Percentiles rank a stretch among this genome's conserved stretches.
Conservation (phyloP, 2,113 vertebrate genomes). For the Myiagra hebetior region DNA sequence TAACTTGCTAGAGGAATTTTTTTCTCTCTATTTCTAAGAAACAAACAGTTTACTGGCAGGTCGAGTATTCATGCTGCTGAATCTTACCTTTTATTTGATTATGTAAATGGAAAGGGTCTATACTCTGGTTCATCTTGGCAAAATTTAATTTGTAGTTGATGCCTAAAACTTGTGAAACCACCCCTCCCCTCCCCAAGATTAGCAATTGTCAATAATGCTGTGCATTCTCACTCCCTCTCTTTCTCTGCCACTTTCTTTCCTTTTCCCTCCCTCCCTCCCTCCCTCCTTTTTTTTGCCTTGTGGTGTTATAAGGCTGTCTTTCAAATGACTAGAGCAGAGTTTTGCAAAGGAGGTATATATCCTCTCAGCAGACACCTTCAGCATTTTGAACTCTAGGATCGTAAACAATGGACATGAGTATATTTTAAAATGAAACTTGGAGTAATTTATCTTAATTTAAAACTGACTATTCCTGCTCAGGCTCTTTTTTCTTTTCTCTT, state of each 20-base stretch:
- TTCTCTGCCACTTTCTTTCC: neutral
- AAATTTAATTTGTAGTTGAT: slow-evolving; percentile 48
- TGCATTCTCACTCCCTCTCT: neutral
- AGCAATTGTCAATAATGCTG: neutral
- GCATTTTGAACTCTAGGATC: slow-evolving; percentile 39
- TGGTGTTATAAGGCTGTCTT: slow-evolving; percentile 20
- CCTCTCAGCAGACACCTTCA: neutral
- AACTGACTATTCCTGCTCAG: slow-evolving; percentile 18
- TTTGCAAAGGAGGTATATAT: neutral
- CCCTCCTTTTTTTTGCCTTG: neutral
- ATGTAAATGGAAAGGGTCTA: slow-evolving; percentile 18
- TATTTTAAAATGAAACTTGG: slow-evolving; percentile 39
- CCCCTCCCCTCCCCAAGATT: neutral
- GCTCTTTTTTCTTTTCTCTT: neutral
- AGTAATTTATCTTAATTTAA: slow-evolving; percentile 64
- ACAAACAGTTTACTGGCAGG: slow-evolving; percentile 8
- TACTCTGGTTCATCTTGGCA: slow-evolving; percentile 19
- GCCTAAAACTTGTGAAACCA: neutral
- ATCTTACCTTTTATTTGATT: slow-evolving; percentile 61
- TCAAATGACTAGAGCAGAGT: slow-evolving; percentile 31
- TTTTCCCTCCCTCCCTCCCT: fast-evolving
- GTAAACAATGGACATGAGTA: slow-evolving; percentile 30
- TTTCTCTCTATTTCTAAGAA: slow-evolving; percentile 31
- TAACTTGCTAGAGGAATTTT: neutral
- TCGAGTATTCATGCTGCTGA: neutral